Base-by-base conservation (phyloP, 2,888 invertebrate species). In the Elegia similella region DNA sequence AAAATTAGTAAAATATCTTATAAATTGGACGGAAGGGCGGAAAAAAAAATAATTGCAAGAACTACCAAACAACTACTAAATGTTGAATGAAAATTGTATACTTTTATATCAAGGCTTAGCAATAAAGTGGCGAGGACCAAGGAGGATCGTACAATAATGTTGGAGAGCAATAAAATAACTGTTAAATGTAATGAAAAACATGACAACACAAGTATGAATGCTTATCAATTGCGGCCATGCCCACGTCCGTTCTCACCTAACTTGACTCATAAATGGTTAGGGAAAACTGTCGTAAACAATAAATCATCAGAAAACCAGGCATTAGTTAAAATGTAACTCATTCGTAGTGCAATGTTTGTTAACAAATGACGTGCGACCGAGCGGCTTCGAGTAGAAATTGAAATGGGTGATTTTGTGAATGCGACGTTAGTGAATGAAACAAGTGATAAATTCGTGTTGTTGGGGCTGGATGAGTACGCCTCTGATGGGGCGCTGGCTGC, bases 191-290 rank as follows among this genome's bases (percentile, higher is more conserved):
- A 42, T 52, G 55, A 57, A 59, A 59, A 58, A 42, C 46, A 29
- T 42, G 46, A 47, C 54, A 53, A 52, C 57, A 57, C 59, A 58
- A 60, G 64, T 67, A 62, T 67, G 62, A 65, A 59, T 61, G 63
- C 61, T 68, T 79, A 80, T 79, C 78, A 72, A 59, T 63, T 62
- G 68, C 69, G 70, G 73, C 69, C 68, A 70, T 73, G 76, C 75
- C 78, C 77, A 77, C 75, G 70, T 67, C 72, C 64, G 65, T 67
- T 64, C 65, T 64, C 66, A 70, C 67, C 70, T 64, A 62, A 71
- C 75, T 72, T 83, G 82, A 86, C 71, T 88, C 88, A 88, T 62
- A 55, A 60, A 43, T 57, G 55, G 60, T 82, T 77, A 80, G 78
- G 84, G 83, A 80, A 83, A 69, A 79, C 76, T 64, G 69, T 68